Base-by-base conservation (phyloP, 2,113 vertebrate species). In the Engraulis encrasicolus region DNA sequence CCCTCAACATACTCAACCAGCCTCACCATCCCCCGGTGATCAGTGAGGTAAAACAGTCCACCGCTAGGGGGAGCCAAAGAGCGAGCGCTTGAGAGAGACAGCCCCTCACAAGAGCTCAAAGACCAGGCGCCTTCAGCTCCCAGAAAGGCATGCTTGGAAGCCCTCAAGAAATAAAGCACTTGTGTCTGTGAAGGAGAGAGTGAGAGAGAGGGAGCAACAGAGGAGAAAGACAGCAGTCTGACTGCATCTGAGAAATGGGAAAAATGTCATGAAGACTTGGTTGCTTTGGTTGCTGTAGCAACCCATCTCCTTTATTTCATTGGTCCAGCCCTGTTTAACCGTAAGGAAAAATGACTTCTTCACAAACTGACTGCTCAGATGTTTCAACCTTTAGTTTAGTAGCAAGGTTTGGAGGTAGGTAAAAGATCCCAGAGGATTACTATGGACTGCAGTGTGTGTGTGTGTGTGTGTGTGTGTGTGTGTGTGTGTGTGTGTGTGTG, bases 391-490 rank as follows among this genome's bases (percentile, higher is more conserved):
- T 34, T 1, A 31, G 1, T 74, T 14, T 31, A 74, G 11, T 0
- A 12, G 14, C 66, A 74, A 14, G 14, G 23, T 34, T 34, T 74
- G 66, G 23, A 34, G 12, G 31, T 2, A 34, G 31, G 31, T 2
- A 34, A 15, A 74, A 74, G 2, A 3, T 34, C 27, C 34, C 12
- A 31, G 17, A 27, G 27, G 15, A 15, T 11, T 31, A 74, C 34
- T 74, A 74, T 74, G 66, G 34, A 74, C 12, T 74, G 34, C 34
- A 34, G 81, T 82, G 78, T n/a, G 79, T 40, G 54, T 27, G 79
- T 61, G 54, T 20, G 80, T 52, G 79, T 81, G 27, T 52, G 23
- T 17, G 40, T 84, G 18, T 54, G 48, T 54, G 71, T 38, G 37
- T 71, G 81, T 81, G 78, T 49, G 78, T 37, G 20, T 40, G 78